These are phyloP conservation scores for Apostichopus japonicus DNA, from an alignment of 35 echinoderm and acorn worm species.

Conservation along the genomic window DNA sequence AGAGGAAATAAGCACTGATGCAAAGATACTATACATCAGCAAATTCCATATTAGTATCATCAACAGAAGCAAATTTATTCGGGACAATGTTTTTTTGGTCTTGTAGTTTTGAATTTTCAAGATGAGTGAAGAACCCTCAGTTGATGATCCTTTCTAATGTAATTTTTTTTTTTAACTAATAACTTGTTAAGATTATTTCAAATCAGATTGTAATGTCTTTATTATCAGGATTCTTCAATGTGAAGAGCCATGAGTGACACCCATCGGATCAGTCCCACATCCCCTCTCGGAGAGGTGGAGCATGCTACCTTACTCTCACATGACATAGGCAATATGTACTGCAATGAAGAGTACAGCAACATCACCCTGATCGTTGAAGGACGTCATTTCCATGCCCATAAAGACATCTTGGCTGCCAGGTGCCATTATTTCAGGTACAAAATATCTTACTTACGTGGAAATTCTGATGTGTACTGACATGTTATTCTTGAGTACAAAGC, in stretches of 20 bases:
- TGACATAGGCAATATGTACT: conserved; percentile 96
- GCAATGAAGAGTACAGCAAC: conserved; percentile 97
- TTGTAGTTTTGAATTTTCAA: no score
- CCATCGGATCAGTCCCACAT: conserved; percentile 71
- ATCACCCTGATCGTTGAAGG: conserved; percentile 88
- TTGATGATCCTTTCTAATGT: no score
- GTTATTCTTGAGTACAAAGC: no score
- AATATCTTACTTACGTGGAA: background rate
- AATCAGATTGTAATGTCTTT: background rate
- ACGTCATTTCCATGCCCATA: conserved; percentile 82
- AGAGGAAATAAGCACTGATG: no score
- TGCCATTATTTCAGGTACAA: conserved; percentile 98
- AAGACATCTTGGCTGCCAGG: conserved; percentile 92
- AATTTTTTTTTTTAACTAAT: no score
- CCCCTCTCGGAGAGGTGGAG: conserved; percentile 90
- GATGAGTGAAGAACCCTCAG: no score
- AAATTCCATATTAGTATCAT: no score
- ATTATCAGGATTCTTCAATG: background rate
- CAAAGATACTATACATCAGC: no score
- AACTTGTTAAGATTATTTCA: background rate
- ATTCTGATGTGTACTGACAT: no score
- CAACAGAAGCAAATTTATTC: no score
- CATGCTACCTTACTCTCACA: conserved; percentile 83
- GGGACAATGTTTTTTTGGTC: no score
- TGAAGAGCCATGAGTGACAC: conserved; percentile 86